Conservation (phyloP, 1,140 invertebrate genomes). For the Cephus cinctus region DNA sequence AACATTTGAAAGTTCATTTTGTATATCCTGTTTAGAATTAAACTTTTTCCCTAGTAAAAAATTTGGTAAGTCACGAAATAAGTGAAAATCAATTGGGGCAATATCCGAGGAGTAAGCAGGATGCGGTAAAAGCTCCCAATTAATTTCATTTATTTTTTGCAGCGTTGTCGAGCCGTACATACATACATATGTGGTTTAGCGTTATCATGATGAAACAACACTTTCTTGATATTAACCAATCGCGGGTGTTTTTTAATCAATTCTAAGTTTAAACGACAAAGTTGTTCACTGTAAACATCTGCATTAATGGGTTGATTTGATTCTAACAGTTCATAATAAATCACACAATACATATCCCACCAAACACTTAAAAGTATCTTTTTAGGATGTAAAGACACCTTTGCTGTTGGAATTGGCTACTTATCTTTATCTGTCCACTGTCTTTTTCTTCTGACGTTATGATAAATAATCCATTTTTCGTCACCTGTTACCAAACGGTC, state of each 20-base stretch:
- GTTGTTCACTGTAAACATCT: no score
- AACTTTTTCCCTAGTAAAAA: not conserved
- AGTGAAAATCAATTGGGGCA: not conserved
- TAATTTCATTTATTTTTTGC: constrained; percentile 3
- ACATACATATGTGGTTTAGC: constrained; percentile 5
- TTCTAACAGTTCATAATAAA: no score
- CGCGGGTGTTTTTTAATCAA: no score
- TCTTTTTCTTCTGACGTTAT: constrained; percentile 8
- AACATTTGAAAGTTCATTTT: constrained; percentile 3
- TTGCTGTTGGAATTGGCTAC: constrained; percentile 1
- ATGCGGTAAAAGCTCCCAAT: constrained; percentile 1
- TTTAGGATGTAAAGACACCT: not conserved
- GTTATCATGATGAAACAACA: constrained; percentile 5
- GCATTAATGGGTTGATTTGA: no score
- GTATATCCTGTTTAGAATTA: not conserved
- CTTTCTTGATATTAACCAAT: not conserved
- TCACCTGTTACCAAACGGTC: constrained; percentile 11
- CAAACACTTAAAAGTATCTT: constrained; percentile 2
- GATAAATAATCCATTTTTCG: constrained; percentile 12
- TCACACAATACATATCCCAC: not conserved
- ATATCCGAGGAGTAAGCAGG: constrained; percentile 6
- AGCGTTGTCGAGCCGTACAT: no score
- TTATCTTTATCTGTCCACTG: constrained; percentile 7
- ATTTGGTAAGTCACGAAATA: constrained; percentile 8
- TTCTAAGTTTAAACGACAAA: no score